Base-by-base conservation (phyloP, 2,888 invertebrate genomes). In the Alitta virens region DNA sequence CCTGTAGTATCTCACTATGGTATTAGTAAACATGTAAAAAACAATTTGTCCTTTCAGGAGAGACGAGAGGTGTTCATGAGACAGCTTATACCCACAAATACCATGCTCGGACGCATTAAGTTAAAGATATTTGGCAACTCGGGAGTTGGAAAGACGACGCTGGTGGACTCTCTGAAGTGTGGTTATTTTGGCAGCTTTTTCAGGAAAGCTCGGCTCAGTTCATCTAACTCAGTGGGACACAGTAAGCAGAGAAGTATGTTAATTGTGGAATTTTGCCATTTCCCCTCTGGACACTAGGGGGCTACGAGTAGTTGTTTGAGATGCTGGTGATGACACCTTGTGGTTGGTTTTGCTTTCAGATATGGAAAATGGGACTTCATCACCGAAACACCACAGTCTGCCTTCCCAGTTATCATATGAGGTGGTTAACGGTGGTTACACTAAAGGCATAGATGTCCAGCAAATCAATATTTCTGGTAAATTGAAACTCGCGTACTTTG, bases 61-160 rank as follows among this genome's bases (percentile, higher is more conserved):
- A 73, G 76, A 38, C 73, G 84, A 26, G 86, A 87, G 70, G 82
- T 83, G 64, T 87, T 84, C 71, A 85, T 87, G 59, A 84, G 86
- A 64, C 90, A 90, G 80, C 78, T 91, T 63, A 85, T 87, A 68
- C 86, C 87, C 14, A 73, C 73, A 5, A 67, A 69, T 21, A 67
- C 76, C 26, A 74, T 78, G 1, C 73, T 85, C 60, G 71, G 75
- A 49, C 84, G 88, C 43, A 84, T 90, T 62, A 89, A 89, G 72
- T 78, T 91, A 62, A 87, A 90, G 70, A 77, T 91, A 53, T 85
- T 91, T 71, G 90, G 91, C 0, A 87, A 88, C 72, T 88, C 88
- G 58, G 88, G 88, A 0, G 87, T 87, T 1, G 90, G 90, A n/a
- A 90, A 90, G 81, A 86, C 88, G 5, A 85, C 88, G 0, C 82